Conservation (phyloP, 2,113 vertebrate genomes). For the Entelurus aequoreus region DNA sequence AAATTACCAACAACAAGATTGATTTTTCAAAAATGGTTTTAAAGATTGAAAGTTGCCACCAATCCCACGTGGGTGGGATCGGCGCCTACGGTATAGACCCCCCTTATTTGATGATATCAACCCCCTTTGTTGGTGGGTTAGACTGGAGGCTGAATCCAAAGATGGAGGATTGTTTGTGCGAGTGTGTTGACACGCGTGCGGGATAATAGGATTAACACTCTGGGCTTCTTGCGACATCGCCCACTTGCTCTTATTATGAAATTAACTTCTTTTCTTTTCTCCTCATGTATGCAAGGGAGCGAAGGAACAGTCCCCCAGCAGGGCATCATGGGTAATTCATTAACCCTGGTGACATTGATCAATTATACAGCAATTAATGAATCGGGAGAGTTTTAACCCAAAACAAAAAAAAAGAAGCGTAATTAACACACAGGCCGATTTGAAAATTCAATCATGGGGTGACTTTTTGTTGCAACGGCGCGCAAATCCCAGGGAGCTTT, state of each 20-base stretch:
- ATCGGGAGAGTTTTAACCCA: conserved; percentile 53
- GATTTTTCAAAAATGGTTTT: no score
- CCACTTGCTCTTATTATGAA: conserved; percentile 39
- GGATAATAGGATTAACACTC: conserved; percentile 52
- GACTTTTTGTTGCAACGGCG: conserved; percentile 48
- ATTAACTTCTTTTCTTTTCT: conserved; percentile 37
- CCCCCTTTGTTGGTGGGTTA: neutral
- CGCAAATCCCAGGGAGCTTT: conserved; percentile 24
- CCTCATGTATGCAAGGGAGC: conserved; percentile 49
- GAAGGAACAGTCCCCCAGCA: conserved; percentile 47
- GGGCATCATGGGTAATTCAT: conserved; percentile 61
- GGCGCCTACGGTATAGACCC: no score
- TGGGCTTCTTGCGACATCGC: conserved; percentile 15
- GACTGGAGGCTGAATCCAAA: conserved; percentile 41
- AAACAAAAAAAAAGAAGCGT: conserved; percentile 5
- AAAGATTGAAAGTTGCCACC: no score
- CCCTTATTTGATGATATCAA: neutral
- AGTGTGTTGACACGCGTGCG: conserved; percentile 14
- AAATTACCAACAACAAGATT: no score
- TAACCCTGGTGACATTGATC: conserved; percentile 60
- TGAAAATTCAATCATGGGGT: conserved; percentile 43
- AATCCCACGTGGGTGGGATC: no score
- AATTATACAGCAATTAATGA: conserved; percentile 65
- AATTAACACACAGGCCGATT: conserved; percentile 47
- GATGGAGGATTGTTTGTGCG: conserved; percentile 29